Conservation (phyloP, 2,888 invertebrate genomes). For the Pandemis cinnamomeana region DNA sequence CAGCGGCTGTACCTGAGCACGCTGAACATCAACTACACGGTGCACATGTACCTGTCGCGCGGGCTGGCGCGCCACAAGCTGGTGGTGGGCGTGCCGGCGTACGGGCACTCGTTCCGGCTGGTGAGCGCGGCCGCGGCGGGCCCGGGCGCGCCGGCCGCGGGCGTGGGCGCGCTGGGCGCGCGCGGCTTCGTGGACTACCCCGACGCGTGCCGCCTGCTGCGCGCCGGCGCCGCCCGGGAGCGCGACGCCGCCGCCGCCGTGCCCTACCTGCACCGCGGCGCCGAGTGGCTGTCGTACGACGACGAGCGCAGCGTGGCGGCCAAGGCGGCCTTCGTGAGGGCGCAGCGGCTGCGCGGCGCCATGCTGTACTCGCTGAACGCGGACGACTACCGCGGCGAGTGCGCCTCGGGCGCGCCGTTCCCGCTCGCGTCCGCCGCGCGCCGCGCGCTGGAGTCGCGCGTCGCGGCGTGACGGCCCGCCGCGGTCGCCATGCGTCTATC, state of each 20-base stretch:
- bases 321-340: constrained; percentile 88
- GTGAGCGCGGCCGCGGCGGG: constrained; percentile 88
- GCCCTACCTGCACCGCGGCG: constrained; percentile 88
- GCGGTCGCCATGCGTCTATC: background rate
- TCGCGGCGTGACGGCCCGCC: background rate
- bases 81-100: constrained; percentile 94
- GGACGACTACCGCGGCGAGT: constrained; percentile 89
- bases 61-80: constrained; percentile 92
- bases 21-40: constrained; percentile 92
- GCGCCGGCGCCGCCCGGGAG: constrained; percentile 42
- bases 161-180: constrained; percentile 86
- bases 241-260: constrained; percentile 89
- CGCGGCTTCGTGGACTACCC: constrained; percentile 89
- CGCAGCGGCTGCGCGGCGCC: constrained; percentile 88
- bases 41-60: constrained; percentile 89
- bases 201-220: constrained; percentile 88
- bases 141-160: constrained; percentile 87
- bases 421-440: constrained; percentile 50
- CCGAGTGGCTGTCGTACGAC: constrained; percentile 94
- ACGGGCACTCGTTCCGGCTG: constrained; percentile 91
- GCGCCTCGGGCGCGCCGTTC: constrained; percentile 59
- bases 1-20: constrained; percentile 88
- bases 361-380: constrained; percentile 93
- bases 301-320: constrained; percentile 87
- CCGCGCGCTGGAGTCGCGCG: constrained; percentile 7